These are phyloP conservation scores for Eustalomyia histrio DNA, from an alignment of 2,888 invertebrate genomes.

Conservation along the genomic window DNA sequence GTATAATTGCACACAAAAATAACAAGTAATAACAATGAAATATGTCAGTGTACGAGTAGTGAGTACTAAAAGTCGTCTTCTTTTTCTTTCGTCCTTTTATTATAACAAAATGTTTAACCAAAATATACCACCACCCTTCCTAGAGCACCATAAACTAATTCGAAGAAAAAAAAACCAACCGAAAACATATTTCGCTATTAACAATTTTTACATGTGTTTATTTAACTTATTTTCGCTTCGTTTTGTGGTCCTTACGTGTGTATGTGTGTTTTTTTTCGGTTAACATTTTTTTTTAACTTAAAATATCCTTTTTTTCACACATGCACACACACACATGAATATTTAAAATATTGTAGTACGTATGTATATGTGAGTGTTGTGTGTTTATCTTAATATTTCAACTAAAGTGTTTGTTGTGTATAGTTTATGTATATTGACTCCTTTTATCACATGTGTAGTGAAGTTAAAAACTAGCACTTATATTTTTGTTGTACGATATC, in stretches of 20 bases:
- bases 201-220: conserved; percentile 58
- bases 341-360: background rate
- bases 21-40: conserved; percentile 62
- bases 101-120: conserved; percentile 47
- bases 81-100: conserved; percentile 8
- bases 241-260: conserved; percentile 50
- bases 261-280: conserved; percentile 49
- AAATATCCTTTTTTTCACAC: conserved; percentile 53
- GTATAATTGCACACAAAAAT: conserved; percentile 49
- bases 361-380: background rate
- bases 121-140: conserved; percentile 19
- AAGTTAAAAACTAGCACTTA: conserved; percentile 43
- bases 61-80: background rate
- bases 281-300: too few relatives aligned
- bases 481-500: conserved; percentile 30
- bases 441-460: conserved; percentile 51
- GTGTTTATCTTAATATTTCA: conserved; percentile 25
- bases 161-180: conserved; percentile 14
- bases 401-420: conserved; percentile 44
- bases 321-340: conserved; percentile 9
- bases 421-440: conserved; percentile 58
- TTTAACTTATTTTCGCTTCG: conserved; percentile 9
- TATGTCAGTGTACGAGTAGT: conserved; percentile 51
- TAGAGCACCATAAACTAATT: conserved; percentile 37
- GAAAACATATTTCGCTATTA: conserved; percentile 55